A percentile compares a stretch with the other conserved stretches of the same genome.
Evolutionary conservation across 2,888 invertebrate genomes (phyloP).

Genomic region (Atethmia centrago): DNA sequence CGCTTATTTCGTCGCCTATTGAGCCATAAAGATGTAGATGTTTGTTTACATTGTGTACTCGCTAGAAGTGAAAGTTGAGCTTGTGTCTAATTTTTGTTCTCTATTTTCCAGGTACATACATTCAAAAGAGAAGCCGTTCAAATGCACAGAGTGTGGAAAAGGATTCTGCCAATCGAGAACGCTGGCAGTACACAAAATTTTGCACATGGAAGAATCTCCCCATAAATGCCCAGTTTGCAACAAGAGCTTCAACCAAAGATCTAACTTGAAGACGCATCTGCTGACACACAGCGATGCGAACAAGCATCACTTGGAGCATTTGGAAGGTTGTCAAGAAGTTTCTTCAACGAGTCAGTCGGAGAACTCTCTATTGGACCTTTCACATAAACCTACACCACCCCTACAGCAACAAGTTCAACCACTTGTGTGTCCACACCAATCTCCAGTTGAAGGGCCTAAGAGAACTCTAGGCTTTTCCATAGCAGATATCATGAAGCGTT

Average conservation of each 20-base stretch:
- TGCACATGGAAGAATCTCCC: constrained; percentile 98
- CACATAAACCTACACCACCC: constrained; percentile 88
- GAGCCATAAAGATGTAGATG: constrained; percentile 75
- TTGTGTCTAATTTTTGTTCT: constrained; percentile 76
- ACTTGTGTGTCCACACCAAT: constrained; percentile 78
- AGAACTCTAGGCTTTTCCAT: constrained; percentile 94
- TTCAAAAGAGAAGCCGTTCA: constrained; percentile 99
- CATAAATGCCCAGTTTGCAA: constrained; percentile 97
- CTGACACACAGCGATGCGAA: constrained; percentile 95
- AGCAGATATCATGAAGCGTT: constrained; percentile 97
- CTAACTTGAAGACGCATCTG: constrained; percentile 97
- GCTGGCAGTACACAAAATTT: constrained; percentile 98
- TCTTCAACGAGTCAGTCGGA: constrained; percentile 89
- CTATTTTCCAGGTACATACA: constrained; percentile 96
- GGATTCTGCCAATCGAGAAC: constrained; percentile 99
- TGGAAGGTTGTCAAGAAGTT: constrained; percentile 89
- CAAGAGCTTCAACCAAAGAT: constrained; percentile 97
- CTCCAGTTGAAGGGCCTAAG: constrained; percentile 84
- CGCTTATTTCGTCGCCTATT: constrained; percentile 76
- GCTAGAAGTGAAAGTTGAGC: constrained; percentile 76
- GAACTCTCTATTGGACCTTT: constrained; percentile 89
- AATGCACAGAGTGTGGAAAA: constrained; percentile 98
- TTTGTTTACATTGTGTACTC: constrained; percentile 78
- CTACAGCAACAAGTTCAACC: constrained; percentile 76
- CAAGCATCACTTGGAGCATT: constrained; percentile 87